Evolutionary conservation across 2,797 vertebrate species (phyloP), one percentile per base, ranked within the genome.

Genomic region (Sebastes taczanowskii): DNA sequence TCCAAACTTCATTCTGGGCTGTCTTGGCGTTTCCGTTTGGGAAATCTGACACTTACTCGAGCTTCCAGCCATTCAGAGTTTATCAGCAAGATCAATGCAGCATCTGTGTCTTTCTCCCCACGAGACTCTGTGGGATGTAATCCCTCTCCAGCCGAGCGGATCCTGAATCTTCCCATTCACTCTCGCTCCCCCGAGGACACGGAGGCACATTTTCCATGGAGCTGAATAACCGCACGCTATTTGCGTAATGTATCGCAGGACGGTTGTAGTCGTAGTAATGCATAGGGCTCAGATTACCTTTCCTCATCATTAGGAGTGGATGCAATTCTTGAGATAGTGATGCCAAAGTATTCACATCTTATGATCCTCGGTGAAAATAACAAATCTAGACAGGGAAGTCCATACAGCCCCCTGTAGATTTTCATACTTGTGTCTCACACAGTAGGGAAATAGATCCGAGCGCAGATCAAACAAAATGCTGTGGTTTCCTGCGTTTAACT

Each of bases 11-110:
- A 68, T 82, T 83, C 61, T 35, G 25, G 77, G 67, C 83, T 73
- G 67, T 78, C 84, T 80, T 71, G 77, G 84, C 75, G 64, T 92
- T 94, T 92, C 88, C 79, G 77, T 91, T 90, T 80, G 22, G 78
- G 86, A 74, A 94, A 94, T 87, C 90, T 88, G 91, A 94, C 86
- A 86, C 93, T 89, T 62, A 66, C 71, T 85, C 7, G 6, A 86
- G 87, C 87, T 88, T 91, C 83, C 83, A 92, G 83, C 86, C 86
- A 84, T 91, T 92, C 91, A 89, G 74, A 77, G 86, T 91, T 94
- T 91, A 93, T 90, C 90, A 89, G 85, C 89, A 84, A 82, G 90
- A 91, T 94, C 92, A 95, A 93, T 94, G 92, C 89, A 91, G 92
- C 93, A 94, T 94, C 91, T 92, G 91, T 94, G 89, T 84, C 79